Percentiles rank a stretch among this genome's conserved stretches.
Evolutionary conservation across 2,888 invertebrate species (phyloP).

Genomic region (Mimachlamys varia): DNA sequence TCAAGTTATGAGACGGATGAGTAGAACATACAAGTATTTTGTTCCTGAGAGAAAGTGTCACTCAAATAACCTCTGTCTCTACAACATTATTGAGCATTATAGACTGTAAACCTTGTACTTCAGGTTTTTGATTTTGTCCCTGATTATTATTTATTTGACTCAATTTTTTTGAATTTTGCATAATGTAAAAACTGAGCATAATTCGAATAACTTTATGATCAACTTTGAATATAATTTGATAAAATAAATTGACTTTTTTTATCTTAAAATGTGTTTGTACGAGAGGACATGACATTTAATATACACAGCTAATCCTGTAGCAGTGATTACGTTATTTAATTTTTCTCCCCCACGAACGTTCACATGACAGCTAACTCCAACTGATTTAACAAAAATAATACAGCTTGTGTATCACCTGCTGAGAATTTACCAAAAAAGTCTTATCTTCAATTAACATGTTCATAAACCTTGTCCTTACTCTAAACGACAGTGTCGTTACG

Average conservation of each 20-base stretch:
- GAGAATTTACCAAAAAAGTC: background rate
- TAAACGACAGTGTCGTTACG: background rate
- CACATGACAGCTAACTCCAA: background rate
- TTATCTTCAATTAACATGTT: background rate
- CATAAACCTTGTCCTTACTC: background rate
- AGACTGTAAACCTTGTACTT: no score
- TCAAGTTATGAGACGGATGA: no score
- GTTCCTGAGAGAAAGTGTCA: no score
- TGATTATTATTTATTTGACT: no score
- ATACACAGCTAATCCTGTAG: background rate
- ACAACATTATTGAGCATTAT: no score
- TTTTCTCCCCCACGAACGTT: background rate
- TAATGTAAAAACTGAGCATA: background rate
- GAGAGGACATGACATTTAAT: background rate
- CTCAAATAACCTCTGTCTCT: no score
- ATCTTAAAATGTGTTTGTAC: background rate
- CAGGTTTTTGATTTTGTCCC: no score
- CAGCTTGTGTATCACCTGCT: background rate
- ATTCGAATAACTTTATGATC: background rate
- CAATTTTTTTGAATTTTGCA: no score
- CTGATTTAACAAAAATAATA: conserved; percentile 24
- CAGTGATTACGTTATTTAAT: background rate
- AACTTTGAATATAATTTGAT: background rate
- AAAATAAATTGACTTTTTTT: background rate
- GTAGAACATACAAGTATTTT: no score